Base-by-base conservation (phyloP, 2,113 vertebrate species). In the Xiphorhynchus elegans region DNA sequence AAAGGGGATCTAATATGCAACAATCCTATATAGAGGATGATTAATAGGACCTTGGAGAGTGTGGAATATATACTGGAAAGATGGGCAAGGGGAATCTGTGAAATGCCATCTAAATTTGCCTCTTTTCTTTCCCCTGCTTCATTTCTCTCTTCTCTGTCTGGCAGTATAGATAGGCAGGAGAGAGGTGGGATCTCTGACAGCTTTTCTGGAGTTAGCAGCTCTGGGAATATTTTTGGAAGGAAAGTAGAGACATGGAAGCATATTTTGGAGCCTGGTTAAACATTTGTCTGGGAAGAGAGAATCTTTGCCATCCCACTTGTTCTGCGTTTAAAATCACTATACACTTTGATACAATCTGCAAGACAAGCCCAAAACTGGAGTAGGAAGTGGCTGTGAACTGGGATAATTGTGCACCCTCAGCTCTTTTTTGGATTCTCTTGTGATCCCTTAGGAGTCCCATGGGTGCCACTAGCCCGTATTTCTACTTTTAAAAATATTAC, bases 361-460 rank as follows among this genome's bases (percentile, higher is more conserved):
- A 56, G 70, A 69, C 24, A 69, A 83, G 21, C 25, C 67, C n/a
- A 53, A 53, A 40, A 21, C 44, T 76, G 70, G 44, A 90, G n/a
- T 20, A 42, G 29, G 28, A 67, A 58, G 62, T 70, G 58, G 11
- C 74, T 88, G 58, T 58, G 46, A 76, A 59, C 24, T 31, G 15
- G 66, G n/a, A 49, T 1, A 12, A 49, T 37, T 62, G 40, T 46
- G 42, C 46, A 17, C 62, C 93, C 80, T 23, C 35, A 70, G 31
- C n/a, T 79, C 9, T 47, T 26, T 47, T 87, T 86, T 37, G 16
- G 33, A 26, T 62, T 67, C 74, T 0, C 0, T 74, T 1, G 0
- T 72, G 47, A 23, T 40, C 7, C 11, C 5, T 1, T 40, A 23
- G 31, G 46, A 94, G 10, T 39, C n/a, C n/a, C 26, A 44, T 3